Conservation (phyloP, 2,888 invertebrate species). For the Acronicta leporina region DNA sequence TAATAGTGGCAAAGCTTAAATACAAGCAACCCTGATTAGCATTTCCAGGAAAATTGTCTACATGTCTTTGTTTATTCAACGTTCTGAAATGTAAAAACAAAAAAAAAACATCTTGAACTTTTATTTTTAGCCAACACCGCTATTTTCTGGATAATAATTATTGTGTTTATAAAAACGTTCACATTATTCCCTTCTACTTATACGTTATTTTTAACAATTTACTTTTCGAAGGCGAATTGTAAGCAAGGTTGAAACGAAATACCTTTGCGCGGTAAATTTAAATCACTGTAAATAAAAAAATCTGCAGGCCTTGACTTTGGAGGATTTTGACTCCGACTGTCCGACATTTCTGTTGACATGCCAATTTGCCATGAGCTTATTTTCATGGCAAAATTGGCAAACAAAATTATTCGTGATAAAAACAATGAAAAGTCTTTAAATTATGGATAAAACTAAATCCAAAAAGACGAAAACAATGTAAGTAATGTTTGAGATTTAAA, state of each 20-base stretch:
- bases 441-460: constrained; percentile 26
- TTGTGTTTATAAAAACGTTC: not conserved
- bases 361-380: not conserved
- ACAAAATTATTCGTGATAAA: constrained; percentile 3
- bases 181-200: not conserved
- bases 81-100: constrained; percentile 24
- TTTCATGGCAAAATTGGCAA: not conserved
- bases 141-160: not conserved
- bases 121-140: not conserved
- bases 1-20: constrained; percentile 8
- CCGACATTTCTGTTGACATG: not conserved
- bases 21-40: constrained; percentile 16
- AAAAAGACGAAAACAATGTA: constrained; percentile 23
- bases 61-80: constrained; percentile 36
- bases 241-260: not conserved
- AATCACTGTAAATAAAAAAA: constrained; percentile 9
- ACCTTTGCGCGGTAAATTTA: constrained; percentile 32
- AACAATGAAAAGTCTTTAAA: not conserved
- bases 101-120: not conserved
- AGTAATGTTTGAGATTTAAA: too few relatives aligned
- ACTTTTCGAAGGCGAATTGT: not conserved
- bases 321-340: not conserved
- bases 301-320: not conserved
- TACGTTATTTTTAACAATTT: constrained; percentile 4
- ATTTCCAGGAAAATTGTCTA: constrained; percentile 53